These are phyloP conservation scores for Arenaria interpres DNA, from an alignment of 2,113 vertebrate species.

Conservation along the genomic window DNA sequence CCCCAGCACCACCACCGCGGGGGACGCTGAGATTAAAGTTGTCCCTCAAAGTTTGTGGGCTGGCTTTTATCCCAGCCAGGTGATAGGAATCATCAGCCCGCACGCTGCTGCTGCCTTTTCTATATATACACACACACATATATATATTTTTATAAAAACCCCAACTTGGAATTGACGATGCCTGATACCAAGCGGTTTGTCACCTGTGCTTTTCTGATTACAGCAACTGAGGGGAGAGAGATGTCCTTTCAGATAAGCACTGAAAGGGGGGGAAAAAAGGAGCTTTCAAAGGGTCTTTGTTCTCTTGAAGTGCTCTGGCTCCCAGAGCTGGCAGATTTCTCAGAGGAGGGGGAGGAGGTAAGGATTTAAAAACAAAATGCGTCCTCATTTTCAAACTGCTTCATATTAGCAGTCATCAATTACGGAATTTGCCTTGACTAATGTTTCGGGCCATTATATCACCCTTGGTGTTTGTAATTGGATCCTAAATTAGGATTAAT, in stretches of 20 bases:
- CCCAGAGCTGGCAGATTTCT: constrained; percentile 46
- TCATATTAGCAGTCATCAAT: constrained; percentile 51
- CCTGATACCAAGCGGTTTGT: constrained; percentile 69
- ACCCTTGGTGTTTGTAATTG: constrained; percentile 53
- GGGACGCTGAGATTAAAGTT: neutral
- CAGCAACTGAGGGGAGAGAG: constrained; percentile 67
- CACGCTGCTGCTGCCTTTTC: neutral
- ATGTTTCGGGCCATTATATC: constrained; percentile 39
- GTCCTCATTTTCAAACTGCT: constrained; percentile 56
- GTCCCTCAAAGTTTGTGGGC: constrained; percentile 19
- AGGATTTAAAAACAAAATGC: constrained; percentile 66
- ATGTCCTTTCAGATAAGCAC: constrained; percentile 80
- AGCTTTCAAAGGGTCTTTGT: constrained; percentile 79
- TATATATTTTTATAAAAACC: neutral
- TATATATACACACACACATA: neutral
- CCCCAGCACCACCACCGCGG: neutral
- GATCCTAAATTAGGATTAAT: constrained; percentile 55
- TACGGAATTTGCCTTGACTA: constrained; percentile 66
- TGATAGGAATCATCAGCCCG: neutral
- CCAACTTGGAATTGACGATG: constrained; percentile 34
- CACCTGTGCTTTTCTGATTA: constrained; percentile 78
- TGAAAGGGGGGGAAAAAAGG: constrained; percentile 42
- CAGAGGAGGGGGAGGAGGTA: constrained; percentile 56
- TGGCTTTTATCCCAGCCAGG: neutral
- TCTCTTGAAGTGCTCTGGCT: constrained; percentile 67